These are phyloP conservation scores for Cyclura pinguis DNA, from an alignment of 2,797 vertebrate genomes.

Conservation along the genomic window DNA sequence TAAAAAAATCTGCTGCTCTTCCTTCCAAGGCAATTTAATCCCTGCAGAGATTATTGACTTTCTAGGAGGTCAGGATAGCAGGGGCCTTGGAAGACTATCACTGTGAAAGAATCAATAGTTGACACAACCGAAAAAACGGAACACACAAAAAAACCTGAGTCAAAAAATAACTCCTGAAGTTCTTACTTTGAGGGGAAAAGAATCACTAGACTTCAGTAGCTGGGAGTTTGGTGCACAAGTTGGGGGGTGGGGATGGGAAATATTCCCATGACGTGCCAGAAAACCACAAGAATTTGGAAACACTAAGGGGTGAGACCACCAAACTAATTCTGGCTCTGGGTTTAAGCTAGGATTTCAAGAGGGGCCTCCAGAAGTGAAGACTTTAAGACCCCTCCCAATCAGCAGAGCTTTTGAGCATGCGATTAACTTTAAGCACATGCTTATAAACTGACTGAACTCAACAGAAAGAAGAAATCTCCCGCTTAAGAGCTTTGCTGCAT, in stretches of 20 bases:
- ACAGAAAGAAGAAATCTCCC: background rate
- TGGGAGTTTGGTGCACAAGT: background rate
- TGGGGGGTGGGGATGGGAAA: background rate
- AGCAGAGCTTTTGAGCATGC: slow-evolving; percentile 4
- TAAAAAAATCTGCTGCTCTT: background rate
- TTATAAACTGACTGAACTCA: slow-evolving; percentile 13
- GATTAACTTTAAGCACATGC: slow-evolving; percentile 30
- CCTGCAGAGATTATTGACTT: background rate
- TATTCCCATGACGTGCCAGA: slow-evolving; percentile 29
- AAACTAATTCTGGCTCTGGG: slow-evolving; percentile 42
- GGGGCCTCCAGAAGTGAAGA: slow-evolving; percentile 44
- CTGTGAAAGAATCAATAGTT: background rate
- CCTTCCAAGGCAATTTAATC: background rate
- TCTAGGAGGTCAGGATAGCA: background rate
- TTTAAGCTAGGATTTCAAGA: slow-evolving; percentile 44
- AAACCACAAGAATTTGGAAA: slow-evolving; percentile 48
- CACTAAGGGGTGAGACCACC: slow-evolving; percentile 21
- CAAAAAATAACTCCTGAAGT: background rate
- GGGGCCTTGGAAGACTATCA: background rate
- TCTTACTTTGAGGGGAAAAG: background rate
- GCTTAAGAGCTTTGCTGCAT: slow-evolving; percentile 31
- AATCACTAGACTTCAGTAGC: slow-evolving; percentile 25
- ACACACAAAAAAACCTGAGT: background rate
- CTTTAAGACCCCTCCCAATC: slow-evolving; percentile 5
- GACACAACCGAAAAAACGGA: background rate